phyloP scores from a whole-genome alignment of 2,797 vertebrate genomes.

The Cryptoblepharus egeriae region DNA sequence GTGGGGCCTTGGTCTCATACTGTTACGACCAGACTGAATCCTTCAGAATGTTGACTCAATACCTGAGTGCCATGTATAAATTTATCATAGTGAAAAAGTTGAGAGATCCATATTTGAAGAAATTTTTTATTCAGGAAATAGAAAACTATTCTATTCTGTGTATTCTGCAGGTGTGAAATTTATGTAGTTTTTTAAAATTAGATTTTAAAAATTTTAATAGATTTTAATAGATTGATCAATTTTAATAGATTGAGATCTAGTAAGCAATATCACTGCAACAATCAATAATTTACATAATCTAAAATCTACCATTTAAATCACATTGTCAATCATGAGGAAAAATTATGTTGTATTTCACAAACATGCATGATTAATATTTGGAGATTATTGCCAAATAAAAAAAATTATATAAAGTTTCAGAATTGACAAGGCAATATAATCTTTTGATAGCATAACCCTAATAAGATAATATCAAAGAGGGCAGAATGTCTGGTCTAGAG shows the following conservation, averaged over 20 bases:
- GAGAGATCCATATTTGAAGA: slow-evolving; percentile 64
- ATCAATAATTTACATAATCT: slow-evolving; percentile 75
- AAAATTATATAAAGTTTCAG: slow-evolving; percentile 7
- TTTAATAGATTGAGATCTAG: slow-evolving; percentile 64
- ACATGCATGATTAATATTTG: slow-evolving; percentile 13
- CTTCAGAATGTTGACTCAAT: slow-evolving; percentile 34
- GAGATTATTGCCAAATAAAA: slow-evolving; percentile 27
- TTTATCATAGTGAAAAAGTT: slow-evolving; percentile 52
- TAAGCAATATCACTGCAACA: slow-evolving; percentile 68
- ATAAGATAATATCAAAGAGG: too few species aligned
- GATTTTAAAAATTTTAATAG: too few species aligned
- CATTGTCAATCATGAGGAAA: slow-evolving; percentile 47
- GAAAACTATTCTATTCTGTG: slow-evolving; percentile 52
- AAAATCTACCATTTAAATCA: slow-evolving; percentile 55
- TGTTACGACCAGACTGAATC: slow-evolving; percentile 8
- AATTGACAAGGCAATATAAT: neutral
- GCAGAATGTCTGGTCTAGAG: too few species aligned
- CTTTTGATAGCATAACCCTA: neutral
- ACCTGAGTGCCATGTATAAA: slow-evolving; percentile 43
- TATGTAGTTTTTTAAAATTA: neutral
- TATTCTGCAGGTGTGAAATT: slow-evolving; percentile 43
- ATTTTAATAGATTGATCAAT: too few species aligned
- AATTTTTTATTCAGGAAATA: slow-evolving; percentile 72
- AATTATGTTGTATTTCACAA: slow-evolving; percentile 47
- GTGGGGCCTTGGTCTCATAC: too few species aligned